Percentiles rank a stretch among this genome's conserved stretches.
phyloP scores from a whole-genome alignment of 2,797 vertebrate species.

The Syndactyla subalaris region DNA sequence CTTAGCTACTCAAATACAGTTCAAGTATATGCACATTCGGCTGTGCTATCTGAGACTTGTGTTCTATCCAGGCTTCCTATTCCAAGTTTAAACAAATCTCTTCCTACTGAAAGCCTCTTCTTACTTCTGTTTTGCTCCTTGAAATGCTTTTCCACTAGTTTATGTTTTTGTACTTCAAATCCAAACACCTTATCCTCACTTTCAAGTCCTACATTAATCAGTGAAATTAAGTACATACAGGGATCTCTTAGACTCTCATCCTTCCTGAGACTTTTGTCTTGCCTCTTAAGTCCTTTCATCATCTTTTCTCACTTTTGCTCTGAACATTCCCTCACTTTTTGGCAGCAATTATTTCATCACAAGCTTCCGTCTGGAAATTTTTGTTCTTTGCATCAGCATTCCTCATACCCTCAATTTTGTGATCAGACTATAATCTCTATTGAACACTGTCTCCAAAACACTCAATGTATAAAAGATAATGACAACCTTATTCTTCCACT shows the following conservation, averaged over 20 bases:
- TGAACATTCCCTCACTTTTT: background rate
- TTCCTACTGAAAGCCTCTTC: background rate
- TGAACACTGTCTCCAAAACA: background rate
- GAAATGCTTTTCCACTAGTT: background rate
- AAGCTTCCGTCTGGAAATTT: background rate
- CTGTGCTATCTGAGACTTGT: background rate
- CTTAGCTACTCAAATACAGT: background rate
- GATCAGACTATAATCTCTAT: background rate
- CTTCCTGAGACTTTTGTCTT: background rate
- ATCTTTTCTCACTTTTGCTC: background rate
- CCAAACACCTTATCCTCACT: background rate
- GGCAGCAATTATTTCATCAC: background rate
- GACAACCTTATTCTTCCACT: background rate
- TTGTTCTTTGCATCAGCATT: background rate
- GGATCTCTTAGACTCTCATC: background rate
- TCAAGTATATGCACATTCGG: background rate
- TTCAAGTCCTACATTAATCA: background rate
- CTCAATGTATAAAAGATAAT: background rate
- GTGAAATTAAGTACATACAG: background rate
- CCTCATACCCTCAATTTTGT: background rate
- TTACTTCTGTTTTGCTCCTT: background rate
- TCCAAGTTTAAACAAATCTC: background rate
- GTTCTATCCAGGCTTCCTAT: background rate
- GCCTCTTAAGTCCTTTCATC: background rate
- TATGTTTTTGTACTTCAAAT: background rate